Percentiles rank a stretch among this genome's conserved stretches.
phyloP scores from a whole-genome alignment of 2,888 invertebrate genomes.

The Crioceris asparagi region DNA sequence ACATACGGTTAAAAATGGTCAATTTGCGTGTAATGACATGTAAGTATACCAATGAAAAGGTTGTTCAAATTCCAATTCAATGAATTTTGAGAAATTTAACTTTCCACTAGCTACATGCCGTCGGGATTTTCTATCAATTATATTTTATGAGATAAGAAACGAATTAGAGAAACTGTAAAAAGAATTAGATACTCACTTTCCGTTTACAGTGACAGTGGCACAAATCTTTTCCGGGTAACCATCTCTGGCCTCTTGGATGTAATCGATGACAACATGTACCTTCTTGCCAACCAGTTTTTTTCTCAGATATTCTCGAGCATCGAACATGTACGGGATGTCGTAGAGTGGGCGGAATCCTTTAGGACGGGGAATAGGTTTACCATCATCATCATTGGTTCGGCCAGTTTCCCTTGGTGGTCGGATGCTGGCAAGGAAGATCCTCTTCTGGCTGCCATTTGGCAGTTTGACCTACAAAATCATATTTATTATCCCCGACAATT shows the following conservation, averaged over 20 bases:
- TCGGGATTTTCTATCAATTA: neutral
- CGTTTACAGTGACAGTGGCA: constrained; percentile 80
- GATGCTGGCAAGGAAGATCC: constrained; percentile 92
- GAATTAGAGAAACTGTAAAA: neutral
- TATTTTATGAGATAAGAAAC: neutral
- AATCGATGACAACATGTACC: constrained; percentile 86
- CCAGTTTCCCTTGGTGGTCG: constrained; percentile 67
- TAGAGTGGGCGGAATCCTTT: constrained; percentile 84
- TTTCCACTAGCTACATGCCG: neutral
- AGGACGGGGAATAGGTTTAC: constrained; percentile 52
- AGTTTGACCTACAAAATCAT: no score
- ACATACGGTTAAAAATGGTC: no score
- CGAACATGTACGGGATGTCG: constrained; percentile 98
- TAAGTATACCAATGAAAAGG: no score
- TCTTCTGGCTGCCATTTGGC: constrained; percentile 66
- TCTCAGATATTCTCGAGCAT: constrained; percentile 92
- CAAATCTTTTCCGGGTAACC: constrained; percentile 92
- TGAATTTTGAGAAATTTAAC: neutral
- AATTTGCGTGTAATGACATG: no score
- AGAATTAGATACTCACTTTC: constrained; percentile 41
- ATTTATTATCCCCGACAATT: no score
- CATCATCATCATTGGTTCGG: constrained; percentile 51
- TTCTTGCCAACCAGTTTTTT: constrained; percentile 93
- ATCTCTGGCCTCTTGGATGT: constrained; percentile 90
- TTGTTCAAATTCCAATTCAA: neutral